A percentile compares a stretch with the other conserved stretches of the same genome.
Evolutionary conservation across 2,113 vertebrate species (phyloP).

Genomic region (Cyprinus carpio): DNA sequence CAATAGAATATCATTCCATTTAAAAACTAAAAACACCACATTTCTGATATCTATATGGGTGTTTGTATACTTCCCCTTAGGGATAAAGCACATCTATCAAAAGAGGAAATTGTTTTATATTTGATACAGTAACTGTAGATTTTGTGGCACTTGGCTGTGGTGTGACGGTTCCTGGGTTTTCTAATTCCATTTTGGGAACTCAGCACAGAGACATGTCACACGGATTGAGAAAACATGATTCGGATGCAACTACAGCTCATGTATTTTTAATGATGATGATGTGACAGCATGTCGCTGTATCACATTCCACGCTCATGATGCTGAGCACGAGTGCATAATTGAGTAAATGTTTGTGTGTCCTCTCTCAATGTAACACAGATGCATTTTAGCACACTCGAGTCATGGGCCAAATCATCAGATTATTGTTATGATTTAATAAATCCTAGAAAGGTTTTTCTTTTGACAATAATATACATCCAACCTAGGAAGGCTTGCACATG

Average conservation of each 20-base stretch:
- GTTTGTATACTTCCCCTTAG: not conserved
- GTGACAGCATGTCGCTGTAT: slow-evolving; percentile 37
- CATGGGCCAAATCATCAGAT: not conserved
- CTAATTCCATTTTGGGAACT: not conserved
- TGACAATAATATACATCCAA: no score
- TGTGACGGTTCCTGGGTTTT: not conserved
- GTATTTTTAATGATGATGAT: slow-evolving; percentile 38
- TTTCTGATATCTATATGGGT: not conserved
- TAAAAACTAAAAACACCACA: not conserved
- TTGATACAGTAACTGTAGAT: not conserved
- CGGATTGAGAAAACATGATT: not conserved
- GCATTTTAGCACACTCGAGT: not conserved
- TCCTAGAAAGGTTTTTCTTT: no score
- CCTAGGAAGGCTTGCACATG: no score
- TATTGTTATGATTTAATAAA: no score
- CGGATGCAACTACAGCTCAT: not conserved
- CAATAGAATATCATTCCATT: not conserved
- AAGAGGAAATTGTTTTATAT: not conserved
- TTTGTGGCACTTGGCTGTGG: not conserved
- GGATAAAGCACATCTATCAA: not conserved
- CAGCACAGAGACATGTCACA: not conserved
- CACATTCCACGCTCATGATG: slow-evolving; percentile 12
- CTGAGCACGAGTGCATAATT: not conserved
- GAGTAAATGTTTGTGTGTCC: not conserved
- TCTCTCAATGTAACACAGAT: not conserved